phyloP scores from a whole-genome alignment of 2,888 invertebrate species.

The Sesia bembeciformis region DNA sequence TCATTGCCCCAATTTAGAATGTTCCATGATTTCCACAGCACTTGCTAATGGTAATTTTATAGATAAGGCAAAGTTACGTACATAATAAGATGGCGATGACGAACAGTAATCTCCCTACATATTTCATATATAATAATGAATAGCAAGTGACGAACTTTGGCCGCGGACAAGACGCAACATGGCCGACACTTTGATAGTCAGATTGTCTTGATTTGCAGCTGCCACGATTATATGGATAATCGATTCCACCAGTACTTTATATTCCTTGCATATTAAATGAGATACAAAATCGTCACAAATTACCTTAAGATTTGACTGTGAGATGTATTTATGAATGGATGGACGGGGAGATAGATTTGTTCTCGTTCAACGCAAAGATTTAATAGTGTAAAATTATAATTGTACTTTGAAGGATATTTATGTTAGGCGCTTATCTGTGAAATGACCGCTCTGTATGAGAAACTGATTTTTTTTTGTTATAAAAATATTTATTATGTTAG shows the following conservation, averaged over 20 bases:
- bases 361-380: no score
- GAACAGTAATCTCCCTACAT: constrained; percentile 21
- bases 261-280: constrained; percentile 73
- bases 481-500: no score
- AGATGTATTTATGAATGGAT: constrained; percentile 41
- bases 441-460: no score
- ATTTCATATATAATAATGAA: constrained; percentile 36
- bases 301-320: constrained; percentile 70
- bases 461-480: no score
- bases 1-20: not conserved
- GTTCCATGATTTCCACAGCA: constrained; percentile 8
- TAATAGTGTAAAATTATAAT: no score
- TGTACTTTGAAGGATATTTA: no score
- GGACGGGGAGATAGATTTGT: no score
- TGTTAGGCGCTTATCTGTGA: no score
- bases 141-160: constrained; percentile 20
- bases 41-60: constrained; percentile 43
- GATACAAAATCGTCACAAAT: constrained; percentile 69
- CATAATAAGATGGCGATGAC: constrained; percentile 27
- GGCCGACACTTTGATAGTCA: constrained; percentile 47
- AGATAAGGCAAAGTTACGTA: constrained; percentile 54
- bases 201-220: constrained; percentile 51
- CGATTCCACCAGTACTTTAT: constrained; percentile 58
- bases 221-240: constrained; percentile 24
- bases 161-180: constrained; percentile 13